Evolutionary conservation across 2,113 vertebrate genomes (phyloP).

Genomic region (Pelecanus crispus): DNA sequence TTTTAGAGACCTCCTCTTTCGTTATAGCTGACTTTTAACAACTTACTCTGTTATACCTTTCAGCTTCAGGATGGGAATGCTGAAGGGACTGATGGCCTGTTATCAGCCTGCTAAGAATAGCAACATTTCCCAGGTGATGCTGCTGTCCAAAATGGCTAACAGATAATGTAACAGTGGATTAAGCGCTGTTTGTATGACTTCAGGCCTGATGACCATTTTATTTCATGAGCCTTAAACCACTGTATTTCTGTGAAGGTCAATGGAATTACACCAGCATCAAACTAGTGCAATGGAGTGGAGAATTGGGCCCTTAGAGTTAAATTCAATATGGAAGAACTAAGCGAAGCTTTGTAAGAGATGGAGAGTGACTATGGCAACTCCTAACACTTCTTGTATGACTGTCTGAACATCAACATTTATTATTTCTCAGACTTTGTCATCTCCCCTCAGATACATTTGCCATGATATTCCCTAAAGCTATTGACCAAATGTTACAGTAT

Average conservation of each 20-base stretch:
- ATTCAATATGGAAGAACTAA: background rate
- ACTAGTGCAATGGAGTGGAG: background rate
- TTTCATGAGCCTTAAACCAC: background rate
- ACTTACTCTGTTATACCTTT: background rate
- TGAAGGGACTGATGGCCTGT: background rate
- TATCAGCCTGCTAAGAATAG: background rate
- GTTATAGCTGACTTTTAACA: background rate
- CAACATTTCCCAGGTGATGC: background rate
- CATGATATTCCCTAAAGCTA: slow-evolving; percentile 4
- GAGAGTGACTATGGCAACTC: background rate
- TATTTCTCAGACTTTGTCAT: background rate
- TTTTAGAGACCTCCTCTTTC: background rate
- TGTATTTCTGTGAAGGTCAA: background rate
- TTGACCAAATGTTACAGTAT: background rate
- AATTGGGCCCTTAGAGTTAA: background rate
- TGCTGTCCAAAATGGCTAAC: background rate
- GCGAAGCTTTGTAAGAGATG: background rate
- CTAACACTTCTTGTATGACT: background rate
- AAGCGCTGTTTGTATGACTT: background rate
- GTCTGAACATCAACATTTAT: background rate
- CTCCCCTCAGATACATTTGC: background rate
- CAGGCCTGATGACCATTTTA: background rate
- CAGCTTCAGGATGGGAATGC: background rate
- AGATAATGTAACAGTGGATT: background rate
- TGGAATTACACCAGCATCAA: background rate